A percentile compares a stretch with the other conserved stretches of the same genome.
phyloP scores from a whole-genome alignment of 2,888 invertebrate genomes.

The Gandaritis pyraliata region DNA sequence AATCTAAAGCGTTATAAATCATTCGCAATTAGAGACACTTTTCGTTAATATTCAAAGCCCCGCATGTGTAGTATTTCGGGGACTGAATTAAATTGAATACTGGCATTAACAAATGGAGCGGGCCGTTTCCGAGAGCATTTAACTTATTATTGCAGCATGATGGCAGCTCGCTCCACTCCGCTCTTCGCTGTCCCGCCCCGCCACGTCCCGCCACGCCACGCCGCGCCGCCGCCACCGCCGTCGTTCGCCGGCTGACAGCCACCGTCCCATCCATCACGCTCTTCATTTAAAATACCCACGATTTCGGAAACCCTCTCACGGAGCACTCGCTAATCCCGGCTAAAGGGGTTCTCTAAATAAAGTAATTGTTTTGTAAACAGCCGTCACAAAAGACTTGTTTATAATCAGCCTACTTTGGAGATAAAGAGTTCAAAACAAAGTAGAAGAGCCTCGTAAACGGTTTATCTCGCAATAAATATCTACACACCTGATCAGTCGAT shows the following conservation, averaged over 20 bases:
- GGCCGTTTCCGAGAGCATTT: constrained; percentile 78
- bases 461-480: constrained; percentile 78
- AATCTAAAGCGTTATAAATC: constrained; percentile 50
- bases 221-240: constrained; percentile 41
- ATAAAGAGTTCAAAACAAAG: constrained; percentile 75
- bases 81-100: constrained; percentile 82
- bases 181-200: constrained; percentile 50
- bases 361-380: constrained; percentile 70
- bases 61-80: constrained; percentile 75
- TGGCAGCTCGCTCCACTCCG: constrained; percentile 53
- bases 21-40: constrained; percentile 62
- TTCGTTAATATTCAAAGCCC: constrained; percentile 72
- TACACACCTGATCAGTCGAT: constrained; percentile 78
- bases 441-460: constrained; percentile 78
- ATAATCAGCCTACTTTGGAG: constrained; percentile 59
- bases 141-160: constrained; percentile 80
- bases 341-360: constrained; percentile 69
- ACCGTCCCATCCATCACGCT: constrained; percentile 80
- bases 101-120: constrained; percentile 82
- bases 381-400: constrained; percentile 62
- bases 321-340: constrained; percentile 70
- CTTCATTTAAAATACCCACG: constrained; percentile 82
- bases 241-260: constrained; percentile 74
- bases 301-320: constrained; percentile 71
- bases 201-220: constrained; percentile 54